A percentile compares a stretch with the other conserved stretches of the same genome.
These are phyloP conservation scores for Eurytoma californica DNA, from an alignment of 2,888 invertebrate genomes.

Conservation along the genomic window DNA sequence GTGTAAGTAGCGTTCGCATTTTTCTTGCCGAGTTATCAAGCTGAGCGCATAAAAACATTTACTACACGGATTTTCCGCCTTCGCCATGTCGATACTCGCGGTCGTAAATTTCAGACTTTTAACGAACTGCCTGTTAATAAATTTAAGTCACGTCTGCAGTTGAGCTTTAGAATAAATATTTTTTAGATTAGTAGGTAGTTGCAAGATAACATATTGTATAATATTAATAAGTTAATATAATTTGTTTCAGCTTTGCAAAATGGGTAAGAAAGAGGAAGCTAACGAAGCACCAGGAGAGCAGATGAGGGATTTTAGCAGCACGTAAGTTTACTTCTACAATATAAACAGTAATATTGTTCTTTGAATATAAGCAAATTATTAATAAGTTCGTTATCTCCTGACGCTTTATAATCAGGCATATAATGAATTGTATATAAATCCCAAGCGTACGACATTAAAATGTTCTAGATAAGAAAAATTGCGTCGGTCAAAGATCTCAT, in stretches of 20 bases:
- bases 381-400: too few species aligned
- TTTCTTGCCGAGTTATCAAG: background rate
- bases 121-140: too few species aligned
- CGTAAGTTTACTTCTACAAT: slow-evolving; percentile 60
- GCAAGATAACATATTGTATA: background rate
- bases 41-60: slow-evolving; percentile 4
- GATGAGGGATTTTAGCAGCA: slow-evolving; percentile 69
- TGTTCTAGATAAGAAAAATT: background rate
- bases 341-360: too few species aligned
- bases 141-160: too few species aligned
- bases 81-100: background rate
- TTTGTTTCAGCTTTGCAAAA: slow-evolving; percentile 51
- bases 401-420: too few species aligned
- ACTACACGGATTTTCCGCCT: background rate
- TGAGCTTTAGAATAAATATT: too few species aligned
- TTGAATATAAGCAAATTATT: too few species aligned
- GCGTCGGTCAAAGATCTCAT: too few species aligned
- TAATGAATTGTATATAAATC: too few species aligned
- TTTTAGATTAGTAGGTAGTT: too few species aligned
- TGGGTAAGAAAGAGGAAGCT: slow-evolving; percentile 60
- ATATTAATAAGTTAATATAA: background rate
- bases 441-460: too few species aligned
- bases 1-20: background rate
- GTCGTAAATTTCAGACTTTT: background rate
- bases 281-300: slow-evolving; percentile 57